Evolutionary conservation across 2,113 vertebrate species (phyloP), one percentile per base, ranked within the genome.

Genomic region (Triplophysa dalaica): DNA sequence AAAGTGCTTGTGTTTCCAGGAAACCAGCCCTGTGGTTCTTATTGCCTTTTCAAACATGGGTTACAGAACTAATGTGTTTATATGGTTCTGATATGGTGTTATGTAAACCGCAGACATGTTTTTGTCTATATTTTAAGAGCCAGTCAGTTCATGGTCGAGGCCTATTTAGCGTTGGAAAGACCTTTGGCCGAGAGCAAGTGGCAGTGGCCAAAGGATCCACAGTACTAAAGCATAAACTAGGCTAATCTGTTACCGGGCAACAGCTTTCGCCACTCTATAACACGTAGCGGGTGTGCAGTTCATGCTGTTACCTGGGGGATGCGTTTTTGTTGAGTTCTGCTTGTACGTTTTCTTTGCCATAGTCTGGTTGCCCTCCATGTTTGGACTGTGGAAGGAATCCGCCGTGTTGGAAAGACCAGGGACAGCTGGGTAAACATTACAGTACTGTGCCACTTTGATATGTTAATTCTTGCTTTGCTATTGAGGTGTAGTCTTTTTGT

Each of bases 181-280:
- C 61, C 83, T 68, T 54, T 68, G 17, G 54, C 50, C 64, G 68
- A 21, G 66, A 73, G 72, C 56, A 52, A 64, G 74, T 63, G 56
- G 63, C 69, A 33, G 14, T 79, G 29, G 81, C 78, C 77, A 58
- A 16, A n/a, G 38, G 58, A 82, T 83, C 61, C 75, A 67, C 70
- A 8, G 21, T 52, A 61, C 69, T 62, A 74, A 69, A 72, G 73
- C 43, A 65, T 80, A 84, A 77, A 61, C 78, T 67, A 75, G 43
- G 62, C 80, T 69, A 65, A 78, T 75, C 70, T 86, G 86, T 86
- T 83, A 81, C 86, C 38, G 65, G 73, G 86, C 86, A 87, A 86
- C 86, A 69, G 75, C 29, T 64, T 79, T 70, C 81, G 63, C 76
- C 75, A 38, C 73, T 22, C 68, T 45, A 70, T 83, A 77, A 77